phyloP scores from a whole-genome alignment of 2,888 invertebrate species.

The Cantharis nigra region DNA sequence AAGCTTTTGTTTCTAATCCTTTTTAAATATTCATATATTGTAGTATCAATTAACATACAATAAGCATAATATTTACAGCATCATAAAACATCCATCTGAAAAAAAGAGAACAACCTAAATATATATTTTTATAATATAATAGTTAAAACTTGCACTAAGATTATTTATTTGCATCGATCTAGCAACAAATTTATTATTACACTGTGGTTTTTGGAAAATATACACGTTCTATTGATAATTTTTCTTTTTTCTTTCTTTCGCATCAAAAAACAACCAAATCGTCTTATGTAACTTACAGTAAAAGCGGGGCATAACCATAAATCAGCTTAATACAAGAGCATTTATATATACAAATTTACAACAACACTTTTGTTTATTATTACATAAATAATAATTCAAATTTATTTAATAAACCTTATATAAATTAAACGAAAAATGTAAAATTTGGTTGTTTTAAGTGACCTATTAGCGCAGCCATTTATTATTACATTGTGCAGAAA shows the following conservation, averaged over 20 bases:
- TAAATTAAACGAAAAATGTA: not conserved
- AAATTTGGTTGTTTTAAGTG: not conserved
- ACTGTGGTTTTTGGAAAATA: constrained; percentile 23
- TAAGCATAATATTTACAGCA: constrained; percentile 47
- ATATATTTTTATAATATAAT: constrained; percentile 13
- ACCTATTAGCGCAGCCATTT: constrained; percentile 12
- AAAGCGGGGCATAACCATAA: constrained; percentile 11
- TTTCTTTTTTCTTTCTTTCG: constrained; percentile 13
- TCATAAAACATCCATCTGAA: constrained; percentile 43
- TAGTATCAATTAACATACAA: constrained; percentile 45
- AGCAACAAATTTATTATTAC: constrained; percentile 24
- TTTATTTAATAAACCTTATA: not conserved
- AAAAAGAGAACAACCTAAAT: constrained; percentile 33
- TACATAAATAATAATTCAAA: constrained; percentile 24
- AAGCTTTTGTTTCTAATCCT: constrained; percentile 35
- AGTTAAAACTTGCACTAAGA: constrained; percentile 31
- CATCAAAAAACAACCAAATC: constrained; percentile 25
- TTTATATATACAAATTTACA: constrained; percentile 32
- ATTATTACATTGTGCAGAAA: constrained; percentile 27
- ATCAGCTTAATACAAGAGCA: constrained; percentile 23
- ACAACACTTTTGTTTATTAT: constrained; percentile 20
- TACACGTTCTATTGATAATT: constrained; percentile 2
- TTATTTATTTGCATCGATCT: constrained; percentile 32
- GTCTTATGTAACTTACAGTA: constrained; percentile 12
- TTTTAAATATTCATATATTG: constrained; percentile 43